Base-by-base conservation (phyloP, 1,140 invertebrate genomes). In the Parasteatoda tepidariorum region DNA sequence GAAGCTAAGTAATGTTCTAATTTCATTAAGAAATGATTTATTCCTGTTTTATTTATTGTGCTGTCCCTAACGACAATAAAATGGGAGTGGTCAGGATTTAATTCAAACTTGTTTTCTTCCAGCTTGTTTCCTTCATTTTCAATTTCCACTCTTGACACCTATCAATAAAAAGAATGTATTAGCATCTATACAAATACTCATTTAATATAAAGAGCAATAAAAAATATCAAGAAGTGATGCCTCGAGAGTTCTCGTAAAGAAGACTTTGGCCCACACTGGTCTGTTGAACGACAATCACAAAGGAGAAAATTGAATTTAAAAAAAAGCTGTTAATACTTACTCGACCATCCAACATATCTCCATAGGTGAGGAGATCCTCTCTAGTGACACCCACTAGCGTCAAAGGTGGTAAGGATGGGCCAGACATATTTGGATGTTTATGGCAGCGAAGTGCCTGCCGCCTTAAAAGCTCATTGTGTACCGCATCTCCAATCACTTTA, bases 401-500 rank as follows among this genome's bases (percentile, higher is more conserved):
- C 15, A 86, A 61, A 0, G 85, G 78, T 18, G 85, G 66, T 64
- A 84, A 62, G 22, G 48, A 5, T 22, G 83, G 22, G 11, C 62
- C 73, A 55, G 73, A 85, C 38, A 84, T 54, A 71, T 84, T 83
- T 15, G 83, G 83, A 83, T 87, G 84, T 34, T 85, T 78, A 24
- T 85, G 83, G 48, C 86, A 86, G 9, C 64, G 62, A 22, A 84
- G 78, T 18, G 86, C 78, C 28, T 86, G 85, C 28, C 85, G 68
- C 4, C 79, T 18, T 15, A 76, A 26, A 26, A 86, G 86, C 67
- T 89, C 89, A 68, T 88, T 86, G 24, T 81, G 55, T 1, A 89
- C 87, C 22, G 88, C 88, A 78, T 90, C 88, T 2, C 89, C 89
- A 54, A 90, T 87, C 18, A 88, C 76, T 82, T 88, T 87, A 7